Evolutionary conservation across 2,888 invertebrate species (phyloP).

Genomic region (Tetranychus piercei): DNA sequence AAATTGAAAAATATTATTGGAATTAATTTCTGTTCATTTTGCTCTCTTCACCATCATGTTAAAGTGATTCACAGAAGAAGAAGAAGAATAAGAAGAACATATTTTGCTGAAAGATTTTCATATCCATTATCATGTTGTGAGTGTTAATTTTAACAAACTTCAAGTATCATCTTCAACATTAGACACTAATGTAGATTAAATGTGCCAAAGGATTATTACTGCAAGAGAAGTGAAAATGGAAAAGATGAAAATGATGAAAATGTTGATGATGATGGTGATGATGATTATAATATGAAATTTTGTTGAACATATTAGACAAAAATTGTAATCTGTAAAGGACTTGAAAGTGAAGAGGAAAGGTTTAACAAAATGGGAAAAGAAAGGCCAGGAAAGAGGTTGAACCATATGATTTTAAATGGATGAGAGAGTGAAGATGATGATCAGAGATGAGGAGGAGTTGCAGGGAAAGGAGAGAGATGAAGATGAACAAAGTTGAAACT

Average conservation of each 20-base stretch:
- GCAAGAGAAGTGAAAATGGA: neutral
- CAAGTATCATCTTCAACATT: neutral
- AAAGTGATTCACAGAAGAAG: no score
- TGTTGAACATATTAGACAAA: no score
- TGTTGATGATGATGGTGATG: neutral
- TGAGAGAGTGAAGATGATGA: neutral
- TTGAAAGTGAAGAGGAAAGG: no score
- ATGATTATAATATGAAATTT: neutral
- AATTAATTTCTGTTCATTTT: no score
- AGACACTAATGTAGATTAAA: conserved; percentile 1
- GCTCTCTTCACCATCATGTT: no score
- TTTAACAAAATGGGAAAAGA: neutral
- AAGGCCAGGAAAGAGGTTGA: neutral
- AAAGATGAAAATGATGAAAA: neutral
- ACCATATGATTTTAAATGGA: neutral
- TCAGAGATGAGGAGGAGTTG: neutral
- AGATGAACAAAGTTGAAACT: neutral
- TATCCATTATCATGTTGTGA: no score
- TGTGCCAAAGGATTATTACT: neutral
- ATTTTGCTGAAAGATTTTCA: no score
- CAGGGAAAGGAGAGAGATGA: neutral
- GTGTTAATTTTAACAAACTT: neutral
- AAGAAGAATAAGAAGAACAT: no score
- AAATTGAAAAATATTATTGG: neutral
- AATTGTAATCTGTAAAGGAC: no score